Evolutionary conservation across 2,888 invertebrate genomes (phyloP).

Genomic region (Agrotis exclamationis): DNA sequence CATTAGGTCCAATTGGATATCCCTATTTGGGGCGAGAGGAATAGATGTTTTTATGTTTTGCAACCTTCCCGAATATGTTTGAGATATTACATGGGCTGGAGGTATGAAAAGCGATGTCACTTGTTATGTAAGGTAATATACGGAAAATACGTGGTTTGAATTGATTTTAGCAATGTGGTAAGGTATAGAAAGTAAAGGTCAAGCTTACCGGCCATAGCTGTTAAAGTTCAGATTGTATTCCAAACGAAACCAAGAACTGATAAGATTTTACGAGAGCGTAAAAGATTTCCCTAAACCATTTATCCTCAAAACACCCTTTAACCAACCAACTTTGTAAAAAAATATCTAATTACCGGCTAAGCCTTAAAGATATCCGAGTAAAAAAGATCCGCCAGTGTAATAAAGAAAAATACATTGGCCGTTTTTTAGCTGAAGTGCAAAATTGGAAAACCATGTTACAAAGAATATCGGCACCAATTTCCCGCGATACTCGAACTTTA

Average conservation of each 20-base stretch:
- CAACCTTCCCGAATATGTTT: conserved; percentile 49
- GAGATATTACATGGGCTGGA: conserved; percentile 52
- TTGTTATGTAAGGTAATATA: conserved; percentile 37
- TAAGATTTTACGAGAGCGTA: conserved; percentile 31
- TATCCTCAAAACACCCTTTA: conserved; percentile 56
- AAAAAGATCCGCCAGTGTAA: conserved; percentile 47
- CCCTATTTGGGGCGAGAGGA: conserved; percentile 58
- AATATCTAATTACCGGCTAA: conserved; percentile 59
- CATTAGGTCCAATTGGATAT: conserved; percentile 68
- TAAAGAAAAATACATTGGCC: conserved; percentile 50
- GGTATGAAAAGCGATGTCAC: conserved; percentile 49
- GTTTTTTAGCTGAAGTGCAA: conserved; percentile 64
- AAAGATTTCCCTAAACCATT: conserved; percentile 41
- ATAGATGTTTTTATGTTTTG: conserved; percentile 60
- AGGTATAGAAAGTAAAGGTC: conserved; percentile 12
- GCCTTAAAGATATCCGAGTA: conserved; percentile 46
- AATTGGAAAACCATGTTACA: conserved; percentile 67
- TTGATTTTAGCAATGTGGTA: conserved; percentile 32
- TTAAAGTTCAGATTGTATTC: conserved; percentile 18
- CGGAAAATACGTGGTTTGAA: conserved; percentile 26
- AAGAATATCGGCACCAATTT: conserved; percentile 74
- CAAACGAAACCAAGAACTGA: conserved; percentile 17
- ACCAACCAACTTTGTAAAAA: conserved; percentile 35
- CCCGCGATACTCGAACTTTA: conserved; percentile 78
- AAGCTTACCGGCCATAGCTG: conserved; percentile 15